Conservation (phyloP, 2,797 vertebrate genomes). For the Falco concolor region DNA sequence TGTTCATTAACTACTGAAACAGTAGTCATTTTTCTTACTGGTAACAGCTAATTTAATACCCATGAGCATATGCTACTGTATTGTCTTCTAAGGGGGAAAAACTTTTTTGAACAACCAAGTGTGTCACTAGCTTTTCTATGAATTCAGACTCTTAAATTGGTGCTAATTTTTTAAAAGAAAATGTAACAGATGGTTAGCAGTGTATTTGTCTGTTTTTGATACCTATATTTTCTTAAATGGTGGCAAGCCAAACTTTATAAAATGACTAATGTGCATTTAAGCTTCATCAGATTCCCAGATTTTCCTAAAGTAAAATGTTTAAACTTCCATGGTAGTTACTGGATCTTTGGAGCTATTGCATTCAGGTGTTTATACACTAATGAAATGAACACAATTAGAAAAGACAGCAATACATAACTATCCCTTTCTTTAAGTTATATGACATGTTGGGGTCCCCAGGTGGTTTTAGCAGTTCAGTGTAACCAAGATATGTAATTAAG, state of each 20-base stretch:
- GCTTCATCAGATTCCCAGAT: slow-evolving; percentile 3
- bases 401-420: background rate
- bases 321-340: background rate
- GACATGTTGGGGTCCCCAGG: background rate
- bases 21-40: background rate
- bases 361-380: background rate
- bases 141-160: slow-evolving; percentile 60
- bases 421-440: background rate
- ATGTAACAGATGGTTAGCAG: slow-evolving; percentile 50
- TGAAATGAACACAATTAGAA: background rate
- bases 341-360: slow-evolving; percentile 1
- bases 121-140: slow-evolving; percentile 54
- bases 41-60: background rate
- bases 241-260: slow-evolving; percentile 52
- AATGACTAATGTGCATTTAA: slow-evolving; percentile 11
- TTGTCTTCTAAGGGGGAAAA: background rate
- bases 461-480: background rate
- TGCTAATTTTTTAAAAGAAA: slow-evolving; percentile 65
- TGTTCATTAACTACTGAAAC: background rate
- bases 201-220: slow-evolving; percentile 59
- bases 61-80: background rate
- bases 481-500: background rate
- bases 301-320: background rate
- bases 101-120: background rate
- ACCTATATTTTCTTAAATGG: slow-evolving; percentile 60